phyloP scores from a whole-genome alignment of 1,140 invertebrate genomes.

The Argopecten irradians region DNA sequence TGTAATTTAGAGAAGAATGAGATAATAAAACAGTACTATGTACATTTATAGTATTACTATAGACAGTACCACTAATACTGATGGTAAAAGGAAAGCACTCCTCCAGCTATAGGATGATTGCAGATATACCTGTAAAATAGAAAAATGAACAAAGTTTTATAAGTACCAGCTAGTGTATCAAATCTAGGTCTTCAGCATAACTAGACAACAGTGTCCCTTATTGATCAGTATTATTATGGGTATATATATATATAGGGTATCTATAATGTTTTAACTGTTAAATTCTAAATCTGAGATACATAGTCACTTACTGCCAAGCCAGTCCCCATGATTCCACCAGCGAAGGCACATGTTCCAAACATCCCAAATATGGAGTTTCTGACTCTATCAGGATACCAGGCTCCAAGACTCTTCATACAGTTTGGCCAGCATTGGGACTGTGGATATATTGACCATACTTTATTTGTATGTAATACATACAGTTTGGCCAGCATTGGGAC shows the following conservation, averaged over 20 bases:
- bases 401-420: constrained; percentile 76
- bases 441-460: constrained; percentile 31
- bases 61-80: constrained; percentile 73
- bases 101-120: constrained; percentile 78
- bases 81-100: constrained; percentile 75
- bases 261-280: no score
- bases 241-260: no score
- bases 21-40: background rate
- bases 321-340: constrained; percentile 79
- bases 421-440: constrained; percentile 78
- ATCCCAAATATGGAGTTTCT: constrained; percentile 79
- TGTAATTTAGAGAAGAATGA: background rate
- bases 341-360: constrained; percentile 79
- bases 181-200: no score
- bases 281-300: no score
- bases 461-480: no score
- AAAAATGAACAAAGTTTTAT: no score
- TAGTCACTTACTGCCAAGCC: constrained; percentile 76
- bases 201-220: no score
- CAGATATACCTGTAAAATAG: constrained; percentile 73
- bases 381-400: constrained; percentile 77
- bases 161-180: no score
- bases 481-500: no score
- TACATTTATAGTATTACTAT: background rate
- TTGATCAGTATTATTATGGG: no score